Percentiles rank a stretch among this genome's conserved stretches.
phyloP scores from a whole-genome alignment of 2,888 invertebrate species.

The Hedya salicella region DNA sequence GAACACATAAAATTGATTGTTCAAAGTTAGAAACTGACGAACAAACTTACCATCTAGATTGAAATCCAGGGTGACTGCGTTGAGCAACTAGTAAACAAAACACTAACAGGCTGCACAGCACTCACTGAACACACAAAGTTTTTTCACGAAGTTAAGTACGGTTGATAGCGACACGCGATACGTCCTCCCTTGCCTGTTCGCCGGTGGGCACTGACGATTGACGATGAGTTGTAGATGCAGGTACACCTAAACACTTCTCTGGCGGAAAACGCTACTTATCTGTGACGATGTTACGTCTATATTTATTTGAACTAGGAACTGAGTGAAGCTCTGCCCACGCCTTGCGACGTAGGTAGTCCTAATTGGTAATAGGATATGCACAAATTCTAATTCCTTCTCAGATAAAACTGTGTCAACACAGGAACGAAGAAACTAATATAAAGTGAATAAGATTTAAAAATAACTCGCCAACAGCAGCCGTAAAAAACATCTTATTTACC shows the following conservation, averaged over 20 bases:
- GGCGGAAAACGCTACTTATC: constrained; percentile 58
- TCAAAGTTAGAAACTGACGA: neutral
- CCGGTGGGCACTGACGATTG: constrained; percentile 66
- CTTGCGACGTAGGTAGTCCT: constrained; percentile 14
- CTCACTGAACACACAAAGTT: constrained; percentile 61
- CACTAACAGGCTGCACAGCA: constrained; percentile 58
- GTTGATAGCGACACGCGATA: constrained; percentile 47
- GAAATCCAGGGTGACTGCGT: constrained; percentile 72
- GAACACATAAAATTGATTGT: constrained; percentile 27
- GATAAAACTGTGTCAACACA: constrained; percentile 1
- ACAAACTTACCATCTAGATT: constrained; percentile 64
- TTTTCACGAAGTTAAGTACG: constrained; percentile 56
- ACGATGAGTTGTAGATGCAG: constrained; percentile 46
- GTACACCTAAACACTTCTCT: constrained; percentile 43
- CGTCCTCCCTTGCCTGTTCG: constrained; percentile 57
- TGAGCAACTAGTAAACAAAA: constrained; percentile 50
- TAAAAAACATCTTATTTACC: too few relatives aligned
- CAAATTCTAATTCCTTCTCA: constrained; percentile 19
- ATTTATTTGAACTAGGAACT: constrained; percentile 45
- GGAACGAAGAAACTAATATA: neutral
- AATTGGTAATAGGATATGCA: constrained; percentile 18
- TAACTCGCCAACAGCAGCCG: too few relatives aligned
- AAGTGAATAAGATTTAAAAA: neutral
- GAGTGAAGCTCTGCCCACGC: constrained; percentile 30
- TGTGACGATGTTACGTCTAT: constrained; percentile 47